A percentile compares a stretch with the other conserved stretches of the same genome.
Evolutionary conservation across 2,113 vertebrate species (phyloP).

Genomic region (Hypomesus transpacificus): DNA sequence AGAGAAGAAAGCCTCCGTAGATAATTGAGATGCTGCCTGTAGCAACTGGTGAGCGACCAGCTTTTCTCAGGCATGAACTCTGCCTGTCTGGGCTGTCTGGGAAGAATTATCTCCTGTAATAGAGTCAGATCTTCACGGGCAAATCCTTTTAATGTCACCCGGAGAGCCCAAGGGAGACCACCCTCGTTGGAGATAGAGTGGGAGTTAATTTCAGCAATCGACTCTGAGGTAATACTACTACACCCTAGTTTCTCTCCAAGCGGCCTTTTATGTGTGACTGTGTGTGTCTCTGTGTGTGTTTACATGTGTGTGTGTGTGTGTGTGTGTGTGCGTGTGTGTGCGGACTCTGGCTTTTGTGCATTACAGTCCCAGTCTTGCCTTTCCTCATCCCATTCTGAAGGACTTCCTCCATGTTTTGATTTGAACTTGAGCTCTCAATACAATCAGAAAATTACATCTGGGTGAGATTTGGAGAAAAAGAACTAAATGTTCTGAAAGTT

Average conservation of each 20-base stretch:
- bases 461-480: not conserved
- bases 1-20: not conserved
- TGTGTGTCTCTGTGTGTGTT: not conserved
- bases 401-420: too few species aligned
- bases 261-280: slow-evolving; percentile 23
- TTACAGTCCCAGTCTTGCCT: too few species aligned
- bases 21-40: slow-evolving; percentile 32
- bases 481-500: not conserved
- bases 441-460: too few species aligned
- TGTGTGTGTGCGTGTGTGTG: not conserved
- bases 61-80: slow-evolving; percentile 56
- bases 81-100: slow-evolving; percentile 37
- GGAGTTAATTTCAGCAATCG: slow-evolving; percentile 71
- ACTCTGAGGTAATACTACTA: slow-evolving; percentile 9
- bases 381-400: too few species aligned
- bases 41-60: slow-evolving; percentile 50
- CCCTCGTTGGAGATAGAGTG: slow-evolving; percentile 54
- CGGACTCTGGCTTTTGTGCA: not conserved
- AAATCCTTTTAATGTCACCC: slow-evolving; percentile 48
- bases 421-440: too few species aligned
- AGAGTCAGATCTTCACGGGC: slow-evolving; percentile 64
- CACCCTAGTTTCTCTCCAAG: slow-evolving; percentile 30
- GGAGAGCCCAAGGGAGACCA: not conserved
- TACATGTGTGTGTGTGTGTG: not conserved
- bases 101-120: slow-evolving; percentile 64